Base-by-base conservation (phyloP, 2,797 vertebrate genomes). In the Echiichthys vipera region DNA sequence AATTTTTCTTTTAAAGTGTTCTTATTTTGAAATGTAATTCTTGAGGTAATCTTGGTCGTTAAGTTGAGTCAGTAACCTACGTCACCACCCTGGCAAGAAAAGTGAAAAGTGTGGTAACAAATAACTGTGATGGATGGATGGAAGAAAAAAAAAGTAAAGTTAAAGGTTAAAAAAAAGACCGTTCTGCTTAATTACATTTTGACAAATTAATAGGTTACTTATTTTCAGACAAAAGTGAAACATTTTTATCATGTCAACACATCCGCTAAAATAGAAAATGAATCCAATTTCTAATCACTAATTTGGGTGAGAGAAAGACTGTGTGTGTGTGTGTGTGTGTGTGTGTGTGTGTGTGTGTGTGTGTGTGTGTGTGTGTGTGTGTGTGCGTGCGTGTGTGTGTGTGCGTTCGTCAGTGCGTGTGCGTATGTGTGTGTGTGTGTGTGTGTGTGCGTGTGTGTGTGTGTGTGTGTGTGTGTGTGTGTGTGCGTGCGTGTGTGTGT, bases 21-120 rank as follows among this genome's bases (percentile, higher is more conserved):
- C 10, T 59, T 20, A 22, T 58, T 66, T 58, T 58, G 5, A 76
- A 71, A 43, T 57, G 0, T 13, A 75, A 65, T 50, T 65, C 12
- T 25, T 62, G 2, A 8, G 43, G 55, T 27, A 46, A 90, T 90
- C 32, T 90, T 88, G 40, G 79, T 91, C 15, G 80, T 61, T 81
- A 50, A 91, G 0, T 81, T 87, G 76, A 0, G 88, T 85, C 45
- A 85, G 76, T 73, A 58, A n/a, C n/a, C n/a, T n/a, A n/a, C 84
- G 54, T 90, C 90, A 63, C 58, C 67, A 56, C 84, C 89, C 24
- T 73, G 29, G 63, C 43, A 80, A 30, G 20, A 82, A 80, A 80
- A 22, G 5, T 63, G 69, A 54, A 86, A 54, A 59, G 0, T 71
- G 50, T 49, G 11, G 5, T 40, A 45, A 34, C 18, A 17, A 50